These are phyloP conservation scores for Macropis europaea DNA, from an alignment of 2,888 invertebrate species.

Conservation along the genomic window DNA sequence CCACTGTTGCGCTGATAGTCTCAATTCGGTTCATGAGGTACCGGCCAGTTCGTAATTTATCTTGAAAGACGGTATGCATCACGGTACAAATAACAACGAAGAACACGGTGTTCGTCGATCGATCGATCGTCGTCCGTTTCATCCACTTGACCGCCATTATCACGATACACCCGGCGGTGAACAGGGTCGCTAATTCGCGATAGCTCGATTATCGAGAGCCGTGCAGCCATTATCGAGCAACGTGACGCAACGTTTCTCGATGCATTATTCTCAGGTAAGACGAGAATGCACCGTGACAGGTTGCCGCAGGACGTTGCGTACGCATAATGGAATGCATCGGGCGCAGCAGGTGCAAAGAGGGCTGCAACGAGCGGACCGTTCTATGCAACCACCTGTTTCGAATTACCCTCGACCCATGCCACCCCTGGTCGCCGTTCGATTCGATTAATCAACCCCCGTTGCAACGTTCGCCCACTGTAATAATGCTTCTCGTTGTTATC, in stretches of 20 bases:
- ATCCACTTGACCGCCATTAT: too few species aligned
- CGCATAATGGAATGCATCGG: slow-evolving; percentile 30
- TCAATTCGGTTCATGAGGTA: too few species aligned
- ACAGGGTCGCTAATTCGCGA: too few species aligned
- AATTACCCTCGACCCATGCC: slow-evolving; percentile 34
- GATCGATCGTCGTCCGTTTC: too few species aligned
- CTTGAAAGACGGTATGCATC: too few species aligned
- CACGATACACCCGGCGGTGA: too few species aligned
- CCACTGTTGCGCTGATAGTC: too few species aligned
- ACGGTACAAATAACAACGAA: too few species aligned
- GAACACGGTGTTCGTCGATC: too few species aligned
- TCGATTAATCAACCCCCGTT: slow-evolving; percentile 43
- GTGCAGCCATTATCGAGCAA: not conserved
- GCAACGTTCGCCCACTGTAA: not conserved
- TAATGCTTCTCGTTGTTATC: slow-evolving; percentile 15
- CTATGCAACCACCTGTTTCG: slow-evolving; percentile 61
- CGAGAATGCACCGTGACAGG: not conserved
- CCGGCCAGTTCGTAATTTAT: too few species aligned
- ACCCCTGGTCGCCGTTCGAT: slow-evolving; percentile 28
- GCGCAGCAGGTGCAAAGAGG: slow-evolving; percentile 11
- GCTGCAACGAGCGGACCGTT: slow-evolving; percentile 1
- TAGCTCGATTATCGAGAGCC: not conserved
- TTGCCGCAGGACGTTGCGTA: not conserved
- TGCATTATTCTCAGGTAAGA: slow-evolving; percentile 13
- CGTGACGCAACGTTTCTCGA: not conserved